Evolutionary conservation across 2,797 vertebrate species (phyloP), one percentile per base, ranked within the genome.

Genomic region (Rachycentron canadum): DNA sequence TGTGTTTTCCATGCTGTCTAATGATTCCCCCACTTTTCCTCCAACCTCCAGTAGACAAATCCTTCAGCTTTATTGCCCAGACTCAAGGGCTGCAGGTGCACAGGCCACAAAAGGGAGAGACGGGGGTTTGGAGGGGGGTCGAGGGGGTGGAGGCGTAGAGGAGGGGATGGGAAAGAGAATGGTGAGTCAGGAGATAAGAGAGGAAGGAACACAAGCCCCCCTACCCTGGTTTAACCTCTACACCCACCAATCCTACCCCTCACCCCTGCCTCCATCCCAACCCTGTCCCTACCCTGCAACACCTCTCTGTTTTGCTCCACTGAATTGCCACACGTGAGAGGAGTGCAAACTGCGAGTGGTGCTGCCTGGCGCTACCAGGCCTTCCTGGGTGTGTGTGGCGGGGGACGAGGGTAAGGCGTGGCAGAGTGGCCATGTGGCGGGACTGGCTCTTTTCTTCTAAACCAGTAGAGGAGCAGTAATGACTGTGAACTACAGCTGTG

Each of bases 21-120:
- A 92, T 88, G 89, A 88, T 73, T 76, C 83, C 89, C 87, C 88
- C 82, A 65, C 84, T 86, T 87, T 77, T 87, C 76, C 83, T 86
- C 84, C 82, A 85, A 81, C 87, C 90, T 91, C 89, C 90, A 90
- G 90, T 69, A 74, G 89, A 93, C 91, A 92, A 92, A 93, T 94
- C 93, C 93, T 93, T 93, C 90, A 92, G 93, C 91, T 93, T 92
- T 93, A 94, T 92, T 93, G 88, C 91, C 86, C 80, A 86, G 88
- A 91, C 91, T 93, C 92, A 94, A 94, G 93, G 82, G 87, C 89
- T 92, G 93, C 93, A 94, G 93, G 93, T 94, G 92, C 91, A 91
- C 83, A 30, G 85, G 84, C 90, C 85, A 94, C 92, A 94, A 93
- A 92, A 78, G 89, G 76, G 84, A 78, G 57, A 76, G 73, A 52